A percentile compares a stretch with the other conserved stretches of the same genome.
Conservation (phyloP, 1,140 invertebrate genomes). For the Drosophila kanapiae region DNA sequence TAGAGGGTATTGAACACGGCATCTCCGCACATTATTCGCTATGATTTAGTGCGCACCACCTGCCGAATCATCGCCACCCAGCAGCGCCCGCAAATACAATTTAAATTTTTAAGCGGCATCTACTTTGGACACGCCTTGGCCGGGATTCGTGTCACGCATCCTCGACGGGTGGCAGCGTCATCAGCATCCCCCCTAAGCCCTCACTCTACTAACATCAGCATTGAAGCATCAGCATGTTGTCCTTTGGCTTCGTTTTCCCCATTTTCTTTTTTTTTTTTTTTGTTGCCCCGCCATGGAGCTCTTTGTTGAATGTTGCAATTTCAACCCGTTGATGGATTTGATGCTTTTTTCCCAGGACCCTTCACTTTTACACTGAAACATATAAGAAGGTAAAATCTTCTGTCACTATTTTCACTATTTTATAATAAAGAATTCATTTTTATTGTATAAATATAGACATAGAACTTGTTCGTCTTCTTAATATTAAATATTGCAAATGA, state of each 20-base stretch:
- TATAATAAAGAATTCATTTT: too few relatives aligned
- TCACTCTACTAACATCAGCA: conserved; percentile 48
- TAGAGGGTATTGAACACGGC: conserved; percentile 30
- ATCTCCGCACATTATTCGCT: conserved; percentile 47
- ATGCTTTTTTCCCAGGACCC: conserved; percentile 55
- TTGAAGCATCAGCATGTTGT: conserved; percentile 69
- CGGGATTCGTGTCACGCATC: conserved; percentile 77
- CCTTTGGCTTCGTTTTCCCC: conserved; percentile 43
- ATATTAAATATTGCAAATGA: too few relatives aligned
- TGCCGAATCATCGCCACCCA: conserved; percentile 47
- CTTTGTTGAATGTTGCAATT: conserved; percentile 78
- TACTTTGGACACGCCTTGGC: conserved; percentile 65
- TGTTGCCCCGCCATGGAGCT: not conserved
- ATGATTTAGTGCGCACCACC: conserved; percentile 78
- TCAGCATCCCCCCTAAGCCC: conserved; percentile 38
- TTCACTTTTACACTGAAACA: conserved; percentile 11
- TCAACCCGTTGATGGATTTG: conserved; percentile 82
- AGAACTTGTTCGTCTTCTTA: too few relatives aligned
- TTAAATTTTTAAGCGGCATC: conserved; percentile 83
- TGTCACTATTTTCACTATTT: too few relatives aligned
- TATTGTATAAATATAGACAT: too few relatives aligned
- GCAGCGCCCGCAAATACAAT: conserved; percentile 75
- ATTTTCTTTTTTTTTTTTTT: conserved; percentile 24
- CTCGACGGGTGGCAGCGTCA: conserved; percentile 71
- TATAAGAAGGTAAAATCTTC: not conserved